These are phyloP conservation scores for Rhabdomys dilectus DNA, from an alignment of 2,113 vertebrate species.

Conservation along the genomic window DNA sequence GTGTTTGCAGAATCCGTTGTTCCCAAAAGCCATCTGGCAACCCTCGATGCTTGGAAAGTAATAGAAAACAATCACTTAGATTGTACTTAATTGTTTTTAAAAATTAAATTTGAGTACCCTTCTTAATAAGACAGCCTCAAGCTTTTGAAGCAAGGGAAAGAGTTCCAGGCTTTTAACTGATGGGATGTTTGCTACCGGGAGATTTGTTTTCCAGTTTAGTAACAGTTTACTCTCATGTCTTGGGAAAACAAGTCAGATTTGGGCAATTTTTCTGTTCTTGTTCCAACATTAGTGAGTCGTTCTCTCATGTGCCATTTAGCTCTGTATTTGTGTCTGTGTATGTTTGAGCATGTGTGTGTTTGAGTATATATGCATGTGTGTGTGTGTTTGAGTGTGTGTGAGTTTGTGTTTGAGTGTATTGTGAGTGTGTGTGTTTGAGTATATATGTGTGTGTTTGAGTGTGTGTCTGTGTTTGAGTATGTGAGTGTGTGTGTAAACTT, in stretches of 20 bases:
- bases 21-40: slow-evolving; percentile 79
- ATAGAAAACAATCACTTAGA: slow-evolving; percentile 69
- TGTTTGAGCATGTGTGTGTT: neutral
- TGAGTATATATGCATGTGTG: neutral
- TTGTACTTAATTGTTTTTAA: slow-evolving; percentile 73
- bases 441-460: no score
- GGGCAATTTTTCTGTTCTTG: neutral
- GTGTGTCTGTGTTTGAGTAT: no score
- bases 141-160: slow-evolving; percentile 53
- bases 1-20: slow-evolving; percentile 63
- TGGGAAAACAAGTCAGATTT: slow-evolving; percentile 38
- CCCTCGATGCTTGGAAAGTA: slow-evolving; percentile 46
- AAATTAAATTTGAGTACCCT: slow-evolving; percentile 57
- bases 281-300: neutral
- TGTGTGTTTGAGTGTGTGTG: neutral
- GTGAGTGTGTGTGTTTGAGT: no score
- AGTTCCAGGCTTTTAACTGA: neutral
- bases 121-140: slow-evolving; percentile 48
- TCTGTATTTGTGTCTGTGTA: neutral
- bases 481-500: neutral
- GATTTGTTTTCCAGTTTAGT: neutral
- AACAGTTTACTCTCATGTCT: slow-evolving; percentile 44
- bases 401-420: neutral
- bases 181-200: neutral
- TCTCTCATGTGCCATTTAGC: rapidly evolving